These are phyloP conservation scores for Choristoneura rosaceana DNA, from an alignment of 2,888 invertebrate species.

Conservation along the genomic window DNA sequence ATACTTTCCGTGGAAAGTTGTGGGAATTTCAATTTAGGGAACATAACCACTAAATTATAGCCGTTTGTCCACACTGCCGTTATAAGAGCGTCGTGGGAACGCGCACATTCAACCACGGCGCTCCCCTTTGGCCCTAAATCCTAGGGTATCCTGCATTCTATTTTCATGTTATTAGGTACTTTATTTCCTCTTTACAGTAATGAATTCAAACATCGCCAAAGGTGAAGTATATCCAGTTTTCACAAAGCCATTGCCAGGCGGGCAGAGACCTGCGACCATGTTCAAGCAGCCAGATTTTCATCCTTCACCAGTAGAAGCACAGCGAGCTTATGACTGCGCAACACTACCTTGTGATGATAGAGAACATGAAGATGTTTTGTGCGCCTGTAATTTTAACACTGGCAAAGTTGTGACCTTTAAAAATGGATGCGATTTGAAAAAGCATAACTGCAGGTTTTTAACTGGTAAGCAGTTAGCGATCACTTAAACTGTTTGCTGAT, in stretches of 20 bases:
- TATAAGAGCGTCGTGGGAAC: too few species aligned
- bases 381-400: constrained; percentile 57
- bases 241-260: neutral
- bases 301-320: neutral
- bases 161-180: neutral
- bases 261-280: neutral
- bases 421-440: constrained; percentile 53
- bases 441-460: constrained; percentile 58
- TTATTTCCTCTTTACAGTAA: neutral
- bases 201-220: neutral
- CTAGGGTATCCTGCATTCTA: neutral
- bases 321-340: neutral
- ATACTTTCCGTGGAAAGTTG: too few species aligned
- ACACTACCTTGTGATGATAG: neutral
- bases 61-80: too few species aligned
- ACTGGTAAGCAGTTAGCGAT: constrained; percentile 49
- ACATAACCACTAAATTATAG: too few species aligned
- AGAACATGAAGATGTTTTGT: neutral
- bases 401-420: constrained; percentile 56
- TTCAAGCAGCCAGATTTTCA: neutral
- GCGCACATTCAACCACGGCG: too few species aligned
- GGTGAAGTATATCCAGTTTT: neutral
- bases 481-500: too few species aligned
- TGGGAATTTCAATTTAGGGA: too few species aligned
- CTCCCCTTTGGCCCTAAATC: too few species aligned